Conservation (phyloP, 2,888 invertebrate genomes). For the Copidosoma aretas region DNA sequence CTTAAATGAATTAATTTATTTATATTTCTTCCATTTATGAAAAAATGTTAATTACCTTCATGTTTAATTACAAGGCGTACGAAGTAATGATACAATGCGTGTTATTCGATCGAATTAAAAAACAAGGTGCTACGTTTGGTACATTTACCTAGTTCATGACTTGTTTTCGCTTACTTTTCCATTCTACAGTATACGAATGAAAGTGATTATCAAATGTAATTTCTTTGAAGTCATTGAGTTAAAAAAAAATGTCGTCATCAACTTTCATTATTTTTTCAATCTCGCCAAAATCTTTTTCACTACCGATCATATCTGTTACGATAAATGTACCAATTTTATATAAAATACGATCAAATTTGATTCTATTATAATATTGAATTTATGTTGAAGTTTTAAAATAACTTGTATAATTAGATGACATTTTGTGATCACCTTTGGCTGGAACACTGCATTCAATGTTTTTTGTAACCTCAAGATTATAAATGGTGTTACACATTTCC, state of each 20-base stretch:
- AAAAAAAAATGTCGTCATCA: not conserved
- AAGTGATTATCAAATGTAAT: constrained; percentile 2
- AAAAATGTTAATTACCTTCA: no score
- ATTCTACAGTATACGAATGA: not conserved
- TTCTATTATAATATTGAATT: constrained; percentile 3
- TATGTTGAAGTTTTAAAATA: not conserved
- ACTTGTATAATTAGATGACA: not conserved
- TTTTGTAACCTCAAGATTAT: not conserved
- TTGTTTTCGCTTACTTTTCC: not conserved
- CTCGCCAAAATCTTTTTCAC: not conserved
- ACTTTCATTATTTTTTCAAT: constrained; percentile 5
- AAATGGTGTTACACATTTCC: constrained; percentile 12
- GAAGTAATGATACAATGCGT: no score
- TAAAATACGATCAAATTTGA: not conserved
- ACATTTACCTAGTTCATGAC: not conserved
- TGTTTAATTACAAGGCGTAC: no score
- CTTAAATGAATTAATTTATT: no score
- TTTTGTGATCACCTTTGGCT: not conserved
- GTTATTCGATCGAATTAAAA: not conserved
- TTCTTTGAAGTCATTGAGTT: not conserved
- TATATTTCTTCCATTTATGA: no score
- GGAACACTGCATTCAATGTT: no score
- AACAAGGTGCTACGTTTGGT: not conserved
- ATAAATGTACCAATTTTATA: not conserved
- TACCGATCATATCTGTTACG: not conserved